Evolutionary conservation across 2,113 vertebrate species (phyloP).

Genomic region (Campylomormyrus numenius): DNA sequence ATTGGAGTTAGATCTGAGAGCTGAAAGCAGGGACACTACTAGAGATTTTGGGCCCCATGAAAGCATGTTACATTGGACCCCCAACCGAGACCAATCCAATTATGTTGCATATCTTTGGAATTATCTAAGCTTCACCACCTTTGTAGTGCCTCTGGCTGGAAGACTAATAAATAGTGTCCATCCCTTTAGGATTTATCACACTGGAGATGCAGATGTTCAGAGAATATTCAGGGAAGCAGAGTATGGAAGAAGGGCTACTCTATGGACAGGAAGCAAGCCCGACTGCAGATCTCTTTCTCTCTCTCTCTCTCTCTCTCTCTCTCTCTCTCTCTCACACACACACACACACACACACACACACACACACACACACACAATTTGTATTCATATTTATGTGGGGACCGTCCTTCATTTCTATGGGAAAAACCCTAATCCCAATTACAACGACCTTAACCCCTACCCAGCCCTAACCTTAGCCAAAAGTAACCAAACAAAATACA

Average conservation of each 20-base stretch:
- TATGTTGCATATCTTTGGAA: not conserved
- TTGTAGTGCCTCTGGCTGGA: not conserved
- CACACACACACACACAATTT: not conserved
- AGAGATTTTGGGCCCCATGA: not conserved
- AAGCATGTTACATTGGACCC: not conserved
- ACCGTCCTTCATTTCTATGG: too few species aligned
- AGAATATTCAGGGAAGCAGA: not conserved
- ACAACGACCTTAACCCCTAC: too few species aligned
- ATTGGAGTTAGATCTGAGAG: not conserved
- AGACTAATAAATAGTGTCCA: not conserved
- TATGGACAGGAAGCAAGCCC: not conserved
- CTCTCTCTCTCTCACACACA: too few species aligned
- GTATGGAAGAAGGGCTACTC: not conserved
- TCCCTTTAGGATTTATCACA: not conserved
- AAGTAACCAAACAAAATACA: too few species aligned
- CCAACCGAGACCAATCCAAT: not conserved
- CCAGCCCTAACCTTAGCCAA: too few species aligned
- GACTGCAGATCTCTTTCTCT: not conserved
- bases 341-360: too few species aligned
- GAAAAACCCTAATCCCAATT: too few species aligned
- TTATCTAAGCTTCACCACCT: not conserved
- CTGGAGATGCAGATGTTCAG: not conserved
- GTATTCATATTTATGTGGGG: too few species aligned
- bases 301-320: too few species aligned
- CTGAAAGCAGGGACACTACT: not conserved